These are phyloP conservation scores for Pseudoips prasinana DNA, from an alignment of 2,888 invertebrate genomes.

Conservation along the genomic window DNA sequence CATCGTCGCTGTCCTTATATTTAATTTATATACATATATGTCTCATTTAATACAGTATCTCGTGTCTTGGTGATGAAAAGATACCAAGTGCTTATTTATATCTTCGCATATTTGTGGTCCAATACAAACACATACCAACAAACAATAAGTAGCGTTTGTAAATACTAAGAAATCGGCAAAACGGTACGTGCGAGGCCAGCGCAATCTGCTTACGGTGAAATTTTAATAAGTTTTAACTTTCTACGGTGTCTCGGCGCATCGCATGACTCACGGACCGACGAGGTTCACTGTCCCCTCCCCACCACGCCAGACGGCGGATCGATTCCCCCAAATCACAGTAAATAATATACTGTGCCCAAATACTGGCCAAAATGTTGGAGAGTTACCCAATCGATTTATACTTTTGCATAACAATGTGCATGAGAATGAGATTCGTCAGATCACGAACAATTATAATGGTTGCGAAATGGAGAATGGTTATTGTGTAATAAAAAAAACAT, in stretches of 20 bases:
- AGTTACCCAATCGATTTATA: constrained; percentile 35
- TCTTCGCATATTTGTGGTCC: too few relatives aligned
- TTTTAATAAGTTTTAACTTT: constrained; percentile 76
- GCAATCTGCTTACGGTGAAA: constrained; percentile 72
- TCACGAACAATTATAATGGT: constrained; percentile 19
- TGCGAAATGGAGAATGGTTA: constrained; percentile 19
- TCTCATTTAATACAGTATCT: too few relatives aligned
- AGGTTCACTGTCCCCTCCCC: constrained; percentile 62
- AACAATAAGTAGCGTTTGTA: constrained; percentile 34
- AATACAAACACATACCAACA: too few relatives aligned
- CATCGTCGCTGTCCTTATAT: too few relatives aligned
- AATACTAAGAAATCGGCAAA: constrained; percentile 40
- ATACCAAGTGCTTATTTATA: too few relatives aligned
- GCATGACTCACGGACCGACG: constrained; percentile 47
- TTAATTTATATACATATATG: too few relatives aligned
- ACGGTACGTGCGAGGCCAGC: constrained; percentile 50
- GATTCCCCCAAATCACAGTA: too few relatives aligned
- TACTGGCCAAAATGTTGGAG: constrained; percentile 26
- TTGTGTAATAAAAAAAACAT: constrained; percentile 17
- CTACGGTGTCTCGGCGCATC: constrained; percentile 50
- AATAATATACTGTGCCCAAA: too few relatives aligned
- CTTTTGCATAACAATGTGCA: constrained; percentile 33
- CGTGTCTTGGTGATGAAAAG: too few relatives aligned
- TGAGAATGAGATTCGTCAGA: constrained; percentile 20
- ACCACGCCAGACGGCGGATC: constrained; percentile 38